phyloP scores from a whole-genome alignment of 2,888 invertebrate species.

The Chrysomela aeneicollis region DNA sequence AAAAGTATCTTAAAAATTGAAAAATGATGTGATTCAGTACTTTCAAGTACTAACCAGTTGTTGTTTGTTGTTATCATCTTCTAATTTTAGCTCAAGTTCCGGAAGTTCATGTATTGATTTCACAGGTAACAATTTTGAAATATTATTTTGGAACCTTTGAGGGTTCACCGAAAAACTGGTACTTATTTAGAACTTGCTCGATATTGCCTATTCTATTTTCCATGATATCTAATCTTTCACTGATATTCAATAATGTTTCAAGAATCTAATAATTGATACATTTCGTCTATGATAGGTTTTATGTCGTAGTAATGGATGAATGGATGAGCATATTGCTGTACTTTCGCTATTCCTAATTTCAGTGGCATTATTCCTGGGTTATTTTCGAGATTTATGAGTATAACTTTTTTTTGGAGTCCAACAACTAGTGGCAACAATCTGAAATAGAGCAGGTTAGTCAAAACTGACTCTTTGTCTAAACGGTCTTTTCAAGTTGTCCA shows the following conservation, averaged over 20 bases:
- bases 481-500: no score
- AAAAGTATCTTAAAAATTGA: neutral
- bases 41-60: constrained; percentile 9
- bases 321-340: no score
- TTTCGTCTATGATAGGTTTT: no score
- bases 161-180: constrained; percentile 12
- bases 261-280: constrained; percentile 1
- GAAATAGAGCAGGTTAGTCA: no score
- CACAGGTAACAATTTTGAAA: constrained; percentile 8
- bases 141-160: constrained; percentile 6
- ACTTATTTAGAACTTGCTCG: constrained; percentile 6
- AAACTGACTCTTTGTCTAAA: no score
- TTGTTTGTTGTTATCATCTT: constrained; percentile 10
- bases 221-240: constrained; percentile 13
- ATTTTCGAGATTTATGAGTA: no score
- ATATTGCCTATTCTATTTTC: constrained; percentile 1
- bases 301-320: no score
- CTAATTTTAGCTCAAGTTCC: constrained; percentile 2
- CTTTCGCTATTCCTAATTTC: no score
- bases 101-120: constrained; percentile 1
- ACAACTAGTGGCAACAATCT: no score
- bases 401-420: no score
- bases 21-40: neutral
- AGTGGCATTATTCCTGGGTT: no score
- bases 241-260: constrained; percentile 6